These are phyloP conservation scores for Hypsibius dujardini DNA, from an alignment of 1,140 invertebrate species.

Conservation along the genomic window DNA sequence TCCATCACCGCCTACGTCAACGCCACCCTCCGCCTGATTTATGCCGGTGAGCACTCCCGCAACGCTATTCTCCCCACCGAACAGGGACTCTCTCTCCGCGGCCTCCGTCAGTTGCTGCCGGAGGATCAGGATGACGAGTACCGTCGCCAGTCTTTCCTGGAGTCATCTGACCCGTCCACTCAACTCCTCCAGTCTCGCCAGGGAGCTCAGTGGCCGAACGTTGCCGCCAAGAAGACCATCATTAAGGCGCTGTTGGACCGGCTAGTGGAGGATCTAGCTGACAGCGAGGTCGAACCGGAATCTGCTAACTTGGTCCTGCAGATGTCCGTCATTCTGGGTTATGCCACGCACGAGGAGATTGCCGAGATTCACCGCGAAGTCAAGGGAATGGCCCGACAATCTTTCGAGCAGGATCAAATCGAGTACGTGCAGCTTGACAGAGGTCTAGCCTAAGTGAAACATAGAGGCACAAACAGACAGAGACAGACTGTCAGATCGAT, in stretches of 20 bases:
- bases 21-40: slow-evolving; percentile 12
- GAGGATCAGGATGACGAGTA: background rate
- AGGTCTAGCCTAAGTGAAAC: no score
- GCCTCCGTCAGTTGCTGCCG: slow-evolving; percentile 1
- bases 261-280: slow-evolving; percentile 9
- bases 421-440: background rate
- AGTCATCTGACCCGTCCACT: background rate
- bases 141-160: background rate
- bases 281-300: slow-evolving; percentile 12
- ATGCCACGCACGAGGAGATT: background rate
- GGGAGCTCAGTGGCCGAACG: background rate
- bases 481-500: no score
- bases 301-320: slow-evolving; percentile 10
- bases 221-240: slow-evolving; percentile 7
- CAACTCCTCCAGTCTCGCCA: background rate
- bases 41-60: slow-evolving; percentile 1
- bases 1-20: slow-evolving; percentile 7
- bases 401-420: slow-evolving; percentile 1
- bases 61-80: background rate
- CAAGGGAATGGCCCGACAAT: background rate
- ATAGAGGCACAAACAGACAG: no score
- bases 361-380: background rate
- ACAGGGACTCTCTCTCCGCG: background rate
- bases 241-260: background rate
- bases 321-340: background rate